Conservation (phyloP, 2,888 invertebrate species). For the Phasia obesa region DNA sequence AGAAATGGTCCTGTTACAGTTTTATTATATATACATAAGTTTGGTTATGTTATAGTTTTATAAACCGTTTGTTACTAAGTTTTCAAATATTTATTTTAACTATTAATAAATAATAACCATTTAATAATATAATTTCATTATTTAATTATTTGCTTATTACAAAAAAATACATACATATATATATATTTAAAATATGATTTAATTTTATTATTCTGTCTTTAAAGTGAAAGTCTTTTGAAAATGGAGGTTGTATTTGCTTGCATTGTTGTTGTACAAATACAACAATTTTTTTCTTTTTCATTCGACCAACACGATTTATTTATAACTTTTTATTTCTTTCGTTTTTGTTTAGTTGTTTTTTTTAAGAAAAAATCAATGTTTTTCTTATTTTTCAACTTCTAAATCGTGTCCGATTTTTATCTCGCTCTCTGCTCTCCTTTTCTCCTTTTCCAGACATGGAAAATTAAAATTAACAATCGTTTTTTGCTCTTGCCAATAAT, state of each 20-base stretch:
- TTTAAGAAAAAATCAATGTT: conserved; percentile 5
- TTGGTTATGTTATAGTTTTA: too few species aligned
- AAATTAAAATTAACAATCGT: too few species aligned
- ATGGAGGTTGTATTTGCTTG: conserved; percentile 21
- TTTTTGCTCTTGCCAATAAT: too few species aligned
- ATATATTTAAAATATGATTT: conserved; percentile 27
- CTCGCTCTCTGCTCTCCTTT: background rate
- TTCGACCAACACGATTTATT: conserved; percentile 40
- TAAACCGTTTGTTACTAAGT: too few species aligned
- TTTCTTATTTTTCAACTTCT: conserved; percentile 21
- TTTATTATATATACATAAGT: too few species aligned
- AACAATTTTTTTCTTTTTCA: conserved; percentile 33
- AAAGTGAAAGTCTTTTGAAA: conserved; percentile 44
- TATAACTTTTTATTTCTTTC: conserved; percentile 18
- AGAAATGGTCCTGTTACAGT: too few species aligned
- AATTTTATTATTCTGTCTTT: conserved; percentile 32
- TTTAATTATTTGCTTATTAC: too few species aligned
- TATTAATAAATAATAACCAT: too few species aligned
- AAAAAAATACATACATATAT: background rate
- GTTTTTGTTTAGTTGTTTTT: background rate
- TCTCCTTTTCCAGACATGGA: background rate
- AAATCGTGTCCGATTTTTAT: background rate
- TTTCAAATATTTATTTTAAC: too few species aligned
- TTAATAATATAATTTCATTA: too few species aligned
- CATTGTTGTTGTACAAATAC: conserved; percentile 12